Evolutionary conservation across 2,113 vertebrate species (phyloP), one percentile per base, ranked within the genome.

Genomic region (Trogon surrucura): DNA sequence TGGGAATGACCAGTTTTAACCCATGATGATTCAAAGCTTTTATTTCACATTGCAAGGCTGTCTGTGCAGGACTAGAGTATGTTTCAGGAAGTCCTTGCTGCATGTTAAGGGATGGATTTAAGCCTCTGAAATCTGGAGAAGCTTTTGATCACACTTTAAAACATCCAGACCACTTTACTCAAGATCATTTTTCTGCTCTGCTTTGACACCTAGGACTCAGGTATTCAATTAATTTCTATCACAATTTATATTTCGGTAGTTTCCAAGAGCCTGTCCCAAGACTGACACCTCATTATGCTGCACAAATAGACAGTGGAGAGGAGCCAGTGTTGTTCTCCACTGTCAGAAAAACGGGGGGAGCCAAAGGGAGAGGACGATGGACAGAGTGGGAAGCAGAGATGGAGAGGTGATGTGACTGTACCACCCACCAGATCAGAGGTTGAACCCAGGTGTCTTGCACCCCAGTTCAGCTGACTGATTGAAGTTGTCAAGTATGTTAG

Each of bases 1-100:
- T 82, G 91, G 91, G 93, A 89, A 88, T 87, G 95, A 88, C 57
- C 0, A 8, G 22, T 74, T 71, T 91, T 91, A 95, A 95, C 84
- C 82, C 65, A 64, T 0, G 0, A 21, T 3, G 13, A 64, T 82
- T 94, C 60, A 87, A 87, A 82, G 47, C 73, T 86, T 92, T 75
- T 47, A 47, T 81, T 93, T 93, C 69, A 69, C 57, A 47, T 48
- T 1, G 4, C 78, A 13, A 78, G 79, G 73, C 16, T 88, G 16
- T 34, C 64, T 82, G 34, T 57, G 66, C 53, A 84, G 83, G 50
- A 69, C 73, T 44, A 5, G 34, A 83, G 36, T 34, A 36, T 27
- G 5, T 44, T 90, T 69, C 69, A 91, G 85, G 88, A 92, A 91
- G 66, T 50, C 70, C 66, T 91, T 83, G 22, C 50, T 84, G 36